These are phyloP conservation scores for Ochropleura leucogaster DNA, from an alignment of 2,888 invertebrate species.

Conservation along the genomic window DNA sequence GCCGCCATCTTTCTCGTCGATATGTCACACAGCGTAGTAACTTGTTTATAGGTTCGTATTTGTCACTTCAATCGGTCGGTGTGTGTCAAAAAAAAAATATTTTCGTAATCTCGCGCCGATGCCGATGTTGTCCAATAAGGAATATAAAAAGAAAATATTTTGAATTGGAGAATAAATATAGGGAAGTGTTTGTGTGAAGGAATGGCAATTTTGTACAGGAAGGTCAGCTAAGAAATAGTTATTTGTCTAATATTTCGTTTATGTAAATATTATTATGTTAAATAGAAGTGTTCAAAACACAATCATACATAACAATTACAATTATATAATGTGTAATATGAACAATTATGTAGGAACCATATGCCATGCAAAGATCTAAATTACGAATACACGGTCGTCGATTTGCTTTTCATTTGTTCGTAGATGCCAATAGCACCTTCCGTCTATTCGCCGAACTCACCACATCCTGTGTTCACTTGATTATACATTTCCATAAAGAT, in stretches of 20 bases:
- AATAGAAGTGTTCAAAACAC: not conserved
- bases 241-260: too few species aligned
- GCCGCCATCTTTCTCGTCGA: conserved; percentile 18
- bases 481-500: not conserved
- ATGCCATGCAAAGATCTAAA: not conserved
- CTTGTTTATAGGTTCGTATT: conserved; percentile 75
- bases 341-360: not conserved
- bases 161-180: conserved; percentile 15
- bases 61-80: conserved; percentile 74
- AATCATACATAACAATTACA: too few species aligned
- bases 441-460: not conserved
- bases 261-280: not conserved
- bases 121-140: conserved; percentile 23
- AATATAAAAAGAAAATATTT: conserved; percentile 35
- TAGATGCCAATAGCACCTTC: not conserved
- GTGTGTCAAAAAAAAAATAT: conserved; percentile 72
- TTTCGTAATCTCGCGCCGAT: conserved; percentile 56
- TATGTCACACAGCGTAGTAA: conserved; percentile 63
- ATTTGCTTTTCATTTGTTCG: not conserved
- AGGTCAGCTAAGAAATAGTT: not conserved
- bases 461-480: not conserved
- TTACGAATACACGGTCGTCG: not conserved
- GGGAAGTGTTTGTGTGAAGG: not conserved
- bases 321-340: too few species aligned
- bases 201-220: conserved; percentile 1